Evolutionary conservation across 2,797 vertebrate species (phyloP), one percentile per base, ranked within the genome.

Genomic region (Esox lucius): DNA sequence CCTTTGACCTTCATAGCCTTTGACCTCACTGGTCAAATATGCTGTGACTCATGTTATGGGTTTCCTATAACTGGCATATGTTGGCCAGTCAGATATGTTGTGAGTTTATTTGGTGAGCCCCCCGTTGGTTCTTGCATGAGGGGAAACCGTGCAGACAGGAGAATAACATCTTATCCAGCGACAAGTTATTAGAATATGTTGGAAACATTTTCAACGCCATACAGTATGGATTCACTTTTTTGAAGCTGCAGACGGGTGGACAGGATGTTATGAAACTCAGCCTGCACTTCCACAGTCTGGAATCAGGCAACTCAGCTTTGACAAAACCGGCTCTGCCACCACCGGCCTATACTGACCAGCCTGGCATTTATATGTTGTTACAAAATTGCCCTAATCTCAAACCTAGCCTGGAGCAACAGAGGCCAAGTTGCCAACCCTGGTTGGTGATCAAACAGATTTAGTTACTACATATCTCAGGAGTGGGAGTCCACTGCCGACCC

Each of bases 11-110:
- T 92, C 87, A 61, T 92, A 91, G 91, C 93, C 93, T 94, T 93
- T 95, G 92, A 94, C 94, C 93, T 88, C 87, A 78, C 69, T 53
- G 81, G 85, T 86, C 90, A 76, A 46, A 93, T 92, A 92, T 87
- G 86, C 88, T 92, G 83, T 83, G 80, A 88, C 86, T 88, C 87
- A 89, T 71, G 86, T 87, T 90, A 91, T 91, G 89, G 92, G 90
- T 91, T 92, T 94, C 90, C 91, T 93, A 94, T 94, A 93, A 91
- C 91, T 83, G 83, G 86, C 93, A 94, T 93, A 94, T 94, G 93
- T 88, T 83, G 84, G 85, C 84, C 82, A 70, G 79, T 85, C 86
- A 68, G 86, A 92, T 90, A 90, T 75, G 86, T 90, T 91, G 87
- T 92, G 83, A 93, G 90, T 92, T 91, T 89, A 61, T 24, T 61